A percentile compares a stretch with the other conserved stretches of the same genome.
These are phyloP conservation scores for Muricea muricata DNA, from an alignment of 92 coral and sea anemone species.

Conservation along the genomic window DNA sequence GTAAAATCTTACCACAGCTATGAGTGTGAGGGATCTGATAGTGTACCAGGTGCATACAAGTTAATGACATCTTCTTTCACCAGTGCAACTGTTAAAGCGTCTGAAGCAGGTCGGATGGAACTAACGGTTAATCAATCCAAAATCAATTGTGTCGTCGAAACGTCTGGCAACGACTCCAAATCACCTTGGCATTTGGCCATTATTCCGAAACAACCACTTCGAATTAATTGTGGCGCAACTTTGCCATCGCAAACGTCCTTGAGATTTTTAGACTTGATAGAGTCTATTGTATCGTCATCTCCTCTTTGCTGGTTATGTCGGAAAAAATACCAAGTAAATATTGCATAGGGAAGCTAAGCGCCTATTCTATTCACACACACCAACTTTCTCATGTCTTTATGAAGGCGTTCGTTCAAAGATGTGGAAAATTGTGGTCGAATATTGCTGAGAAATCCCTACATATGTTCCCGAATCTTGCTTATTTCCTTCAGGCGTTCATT, in stretches of 20 bases:
- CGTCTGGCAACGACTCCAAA: too few relatives aligned
- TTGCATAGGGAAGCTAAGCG: constrained; percentile 13
- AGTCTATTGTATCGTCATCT: background rate
- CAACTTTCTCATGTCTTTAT: constrained; percentile 39
- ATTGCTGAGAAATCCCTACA: constrained; percentile 27
- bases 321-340: constrained; percentile 34
- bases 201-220: too few relatives aligned
- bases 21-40: background rate
- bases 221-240: too few relatives aligned
- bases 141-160: too few relatives aligned
- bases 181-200: too few relatives aligned
- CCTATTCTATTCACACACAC: constrained; percentile 28
- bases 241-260: background rate
- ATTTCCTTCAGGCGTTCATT: background rate
- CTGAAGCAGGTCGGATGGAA: too few relatives aligned
- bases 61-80: background rate
- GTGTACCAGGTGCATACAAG: background rate
- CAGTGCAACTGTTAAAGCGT: background rate
- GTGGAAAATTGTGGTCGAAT: constrained; percentile 30
- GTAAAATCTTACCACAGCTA: background rate
- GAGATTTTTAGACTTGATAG: background rate
- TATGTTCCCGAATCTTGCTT: constrained; percentile 21
- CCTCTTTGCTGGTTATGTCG: constrained; percentile 2
- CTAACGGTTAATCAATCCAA: too few relatives aligned
- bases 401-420: constrained; percentile 28